Evolutionary conservation across 2,113 vertebrate genomes (phyloP), one percentile per base, ranked within the genome.

Genomic region (Dascyllus trimaculatus): DNA sequence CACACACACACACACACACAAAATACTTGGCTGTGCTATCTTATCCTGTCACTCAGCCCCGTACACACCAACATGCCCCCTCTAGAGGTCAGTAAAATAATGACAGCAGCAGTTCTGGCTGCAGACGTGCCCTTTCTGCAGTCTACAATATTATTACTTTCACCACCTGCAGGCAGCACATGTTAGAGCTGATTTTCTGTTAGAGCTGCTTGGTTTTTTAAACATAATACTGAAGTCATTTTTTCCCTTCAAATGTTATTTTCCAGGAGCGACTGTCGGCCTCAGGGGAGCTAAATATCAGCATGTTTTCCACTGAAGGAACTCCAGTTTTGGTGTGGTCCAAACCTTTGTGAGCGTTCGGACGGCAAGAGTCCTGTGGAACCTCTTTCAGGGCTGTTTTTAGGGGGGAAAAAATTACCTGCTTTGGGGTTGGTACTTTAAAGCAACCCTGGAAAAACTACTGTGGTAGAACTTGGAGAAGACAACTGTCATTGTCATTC

Each of bases 131-230:
- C 49, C 32, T 53, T 45, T 80, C 15, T 6, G 8, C 17, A 53
- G 15, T 60, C 58, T 9, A 46, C 4, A 52, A 35, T 51, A 78
- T 70, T 54, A 66, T 70, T 75, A 66, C 58, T 56, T 77, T 67
- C 26, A 71, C 29, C 43, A 45, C 60, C 51, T 45, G n/a, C 73
- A 65, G 45, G 56, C 22, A 40, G 46, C n/a, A 60, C 58, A 72
- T 29, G 52, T 32, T 21, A 22, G 2, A 35, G 48, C 18, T 45
- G 25, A 43, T 61, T 64, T 75, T 52, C 17, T 45, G 24, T 63
- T 35, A 45, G 2, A 51, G 75, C 26, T 62, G 15, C 54, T 56
- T 61, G 61, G 14, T 64, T 58, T 71, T 45, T 25, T 7, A 40
- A 25, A 69, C 25, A 57, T 62, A 69, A 64, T 49, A 57, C 7